These are phyloP conservation scores for Crossoptilon crossoptilon DNA, from an alignment of 2,797 vertebrate species.

Conservation along the genomic window DNA sequence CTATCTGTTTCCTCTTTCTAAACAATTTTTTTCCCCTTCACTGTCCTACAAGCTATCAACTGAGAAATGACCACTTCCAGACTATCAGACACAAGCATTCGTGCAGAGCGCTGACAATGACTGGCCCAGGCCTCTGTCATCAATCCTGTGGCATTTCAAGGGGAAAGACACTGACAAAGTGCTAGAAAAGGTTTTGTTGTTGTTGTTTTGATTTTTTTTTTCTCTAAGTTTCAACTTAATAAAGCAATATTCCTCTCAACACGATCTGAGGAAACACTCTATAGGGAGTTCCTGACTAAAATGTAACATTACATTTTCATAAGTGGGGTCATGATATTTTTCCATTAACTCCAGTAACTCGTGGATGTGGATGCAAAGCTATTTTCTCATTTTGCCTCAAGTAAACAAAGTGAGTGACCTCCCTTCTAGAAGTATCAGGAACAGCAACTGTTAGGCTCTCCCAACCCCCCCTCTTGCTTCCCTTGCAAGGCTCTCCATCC, in stretches of 20 bases:
- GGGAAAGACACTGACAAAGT: neutral
- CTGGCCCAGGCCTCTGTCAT: neutral
- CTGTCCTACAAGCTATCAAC: neutral
- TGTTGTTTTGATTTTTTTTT: too few relatives aligned
- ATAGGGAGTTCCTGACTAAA: neutral
- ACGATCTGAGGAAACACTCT: neutral
- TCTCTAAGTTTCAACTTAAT: neutral
- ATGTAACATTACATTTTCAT: neutral
- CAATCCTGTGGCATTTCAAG: neutral
- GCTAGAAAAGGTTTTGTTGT: neutral
- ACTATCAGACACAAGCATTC: neutral
- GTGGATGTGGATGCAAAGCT: neutral
- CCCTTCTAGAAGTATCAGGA: neutral
- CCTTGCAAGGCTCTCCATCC: neutral
- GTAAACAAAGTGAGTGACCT: neutral
- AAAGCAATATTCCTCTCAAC: neutral
- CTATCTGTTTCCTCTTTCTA: neutral
- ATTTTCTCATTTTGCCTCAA: neutral
- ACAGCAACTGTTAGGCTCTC: neutral
- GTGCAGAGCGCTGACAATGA: neutral
- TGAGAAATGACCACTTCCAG: neutral
- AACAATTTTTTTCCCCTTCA: neutral
- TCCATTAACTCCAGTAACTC: neutral
- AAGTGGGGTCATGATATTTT: neutral
- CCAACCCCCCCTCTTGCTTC: neutral